Conservation (phyloP, 2,888 invertebrate species). For the Protophormia terraenovae region DNA sequence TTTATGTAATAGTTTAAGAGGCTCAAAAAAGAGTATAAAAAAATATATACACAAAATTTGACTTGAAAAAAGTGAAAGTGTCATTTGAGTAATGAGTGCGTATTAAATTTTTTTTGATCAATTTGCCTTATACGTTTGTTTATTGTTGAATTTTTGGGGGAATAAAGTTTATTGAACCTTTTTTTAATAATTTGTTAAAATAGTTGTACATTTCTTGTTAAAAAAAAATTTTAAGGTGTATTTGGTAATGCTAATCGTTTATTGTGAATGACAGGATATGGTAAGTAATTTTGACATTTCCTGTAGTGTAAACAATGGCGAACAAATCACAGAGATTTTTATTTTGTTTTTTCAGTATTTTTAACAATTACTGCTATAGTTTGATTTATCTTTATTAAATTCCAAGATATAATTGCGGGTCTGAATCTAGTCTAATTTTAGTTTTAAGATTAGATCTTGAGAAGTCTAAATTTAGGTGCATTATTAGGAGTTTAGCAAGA, state of each 20-base stretch:
- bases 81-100: background rate
- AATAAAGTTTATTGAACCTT: constrained; percentile 26
- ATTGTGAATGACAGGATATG: constrained; percentile 2
- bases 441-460: too few species aligned
- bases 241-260: background rate
- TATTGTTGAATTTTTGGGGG: background rate
- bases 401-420: too few species aligned
- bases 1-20: constrained; percentile 48
- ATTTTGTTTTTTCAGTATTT: too few species aligned
- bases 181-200: background rate
- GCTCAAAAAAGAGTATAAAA: background rate
- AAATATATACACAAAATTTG: background rate
- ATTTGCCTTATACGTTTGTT: too few species aligned
- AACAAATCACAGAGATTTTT: too few species aligned
- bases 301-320: too few species aligned
- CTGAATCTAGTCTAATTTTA: too few species aligned
- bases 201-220: background rate
- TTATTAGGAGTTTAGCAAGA: too few species aligned
- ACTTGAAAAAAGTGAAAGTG: constrained; percentile 55
- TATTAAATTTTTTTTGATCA: constrained; percentile 1
- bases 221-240: background rate
- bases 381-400: too few species aligned
- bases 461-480: too few species aligned
- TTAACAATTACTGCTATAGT: too few species aligned
- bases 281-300: background rate